Evolutionary conservation across 2,888 invertebrate species (phyloP), one percentile per base, ranked within the genome.

Genomic region (Tetanocera ferruginea): DNA sequence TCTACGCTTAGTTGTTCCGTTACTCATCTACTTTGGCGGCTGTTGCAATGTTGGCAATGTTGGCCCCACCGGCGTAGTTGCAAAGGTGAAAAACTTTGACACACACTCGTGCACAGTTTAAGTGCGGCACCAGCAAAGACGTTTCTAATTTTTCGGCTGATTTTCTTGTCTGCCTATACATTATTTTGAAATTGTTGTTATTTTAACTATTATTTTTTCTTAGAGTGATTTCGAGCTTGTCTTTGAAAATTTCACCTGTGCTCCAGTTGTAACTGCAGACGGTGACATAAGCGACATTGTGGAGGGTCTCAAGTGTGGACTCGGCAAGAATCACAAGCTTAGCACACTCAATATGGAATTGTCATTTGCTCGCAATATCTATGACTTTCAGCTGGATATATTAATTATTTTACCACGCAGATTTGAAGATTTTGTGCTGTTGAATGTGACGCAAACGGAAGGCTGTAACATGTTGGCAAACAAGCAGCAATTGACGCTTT

Each of bases 381-480:
- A 70, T 57, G 69, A 76, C 49, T 81, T 76, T 70, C 17, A 60
- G 60, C 70, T 82, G 14, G 78, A 83, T 67, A 81, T 83, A 76
- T 31, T 78, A 9, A 78, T 81, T 55, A 77, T 81, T 8, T 62
- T 82, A 70, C 80, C 81, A 23, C 73, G 82, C 19, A 43, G 9
- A 9, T 49, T 11, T 11, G 69, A 51, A 1, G 37, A 73, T 14
- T 67, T 81, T 17, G 76, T 73, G 6, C 69, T 82, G 0, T 76
- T 83, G 6, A 83, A 83, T 76, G 60, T 81, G 4, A 80, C 76
- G 6, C 70, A 75, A 34, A 64, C 82, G 52, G 80, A 82, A 70
- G 84, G 81, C 14, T 83, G 85, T 69, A 78, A 79, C n/a, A 49
- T 84, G 71, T 76, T 82, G 57, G 79, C 81, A 4, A 80, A 79